A percentile compares a stretch with the other conserved stretches of the same genome.
phyloP scores from a whole-genome alignment of 1,140 invertebrate species.

The Drosophila pallidifrons region DNA sequence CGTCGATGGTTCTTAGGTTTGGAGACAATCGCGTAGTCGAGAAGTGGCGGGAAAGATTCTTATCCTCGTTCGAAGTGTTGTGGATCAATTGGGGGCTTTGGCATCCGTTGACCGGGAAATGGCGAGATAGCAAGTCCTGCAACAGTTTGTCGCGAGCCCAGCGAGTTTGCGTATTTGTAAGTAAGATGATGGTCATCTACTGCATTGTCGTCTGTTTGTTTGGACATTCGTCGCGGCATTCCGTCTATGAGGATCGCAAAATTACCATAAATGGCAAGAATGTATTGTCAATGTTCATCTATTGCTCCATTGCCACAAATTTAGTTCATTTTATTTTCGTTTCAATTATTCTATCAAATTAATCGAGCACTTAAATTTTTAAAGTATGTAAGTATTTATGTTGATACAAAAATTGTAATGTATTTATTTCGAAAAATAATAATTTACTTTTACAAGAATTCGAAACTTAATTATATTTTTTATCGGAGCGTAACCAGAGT shows the following conservation, averaged over 20 bases:
- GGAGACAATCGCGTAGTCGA: slow-evolving; percentile 1
- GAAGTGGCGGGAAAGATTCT: slow-evolving; percentile 25
- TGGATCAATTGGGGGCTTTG: slow-evolving; percentile 59
- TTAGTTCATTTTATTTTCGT: slow-evolving; percentile 18
- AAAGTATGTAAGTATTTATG: not conserved
- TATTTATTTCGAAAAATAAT: too few species aligned
- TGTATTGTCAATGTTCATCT: not conserved
- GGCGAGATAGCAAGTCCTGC: slow-evolving; percentile 31
- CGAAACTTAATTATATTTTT: too few species aligned
- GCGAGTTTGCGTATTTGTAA: slow-evolving; percentile 42
- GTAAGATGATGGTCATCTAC: slow-evolving; percentile 23
- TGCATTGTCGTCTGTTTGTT: slow-evolving; percentile 8
- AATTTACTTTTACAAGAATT: too few species aligned
- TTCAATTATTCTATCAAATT: not conserved
- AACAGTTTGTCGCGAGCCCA: slow-evolving; percentile 45
- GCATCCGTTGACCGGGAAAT: slow-evolving; percentile 51
- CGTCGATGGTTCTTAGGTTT: slow-evolving; percentile 10
- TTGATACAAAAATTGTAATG: too few species aligned
- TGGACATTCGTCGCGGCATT: slow-evolving; percentile 16
- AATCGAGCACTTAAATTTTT: not conserved
- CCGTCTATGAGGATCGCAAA: slow-evolving; percentile 19
- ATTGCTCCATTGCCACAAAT: slow-evolving; percentile 10
- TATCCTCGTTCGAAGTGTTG: slow-evolving; percentile 9
- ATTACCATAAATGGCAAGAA: not conserved
- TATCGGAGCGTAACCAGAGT: too few species aligned